These are phyloP conservation scores for Lasioglossum morio DNA, from an alignment of 2,888 invertebrate genomes.

Conservation along the genomic window DNA sequence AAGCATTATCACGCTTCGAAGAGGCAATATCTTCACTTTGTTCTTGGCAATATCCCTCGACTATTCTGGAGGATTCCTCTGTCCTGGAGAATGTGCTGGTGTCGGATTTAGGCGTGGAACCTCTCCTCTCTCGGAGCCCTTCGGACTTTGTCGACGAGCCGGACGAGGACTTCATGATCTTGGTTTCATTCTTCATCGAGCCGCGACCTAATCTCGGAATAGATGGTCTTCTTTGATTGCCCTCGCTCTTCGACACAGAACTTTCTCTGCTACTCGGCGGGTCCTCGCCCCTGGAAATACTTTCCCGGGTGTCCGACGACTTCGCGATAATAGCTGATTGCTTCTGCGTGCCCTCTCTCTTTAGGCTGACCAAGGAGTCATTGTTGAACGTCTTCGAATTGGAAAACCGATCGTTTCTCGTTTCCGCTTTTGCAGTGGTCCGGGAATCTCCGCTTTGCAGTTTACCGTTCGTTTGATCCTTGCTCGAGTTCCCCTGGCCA, in stretches of 20 bases:
- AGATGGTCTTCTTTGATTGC: constrained; percentile 69
- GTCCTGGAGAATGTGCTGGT: constrained; percentile 59
- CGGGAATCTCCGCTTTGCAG: constrained; percentile 45
- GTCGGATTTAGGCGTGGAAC: constrained; percentile 67
- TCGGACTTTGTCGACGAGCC: constrained; percentile 58
- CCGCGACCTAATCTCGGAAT: constrained; percentile 66
- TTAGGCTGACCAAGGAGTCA: constrained; percentile 21
- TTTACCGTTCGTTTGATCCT: constrained; percentile 55
- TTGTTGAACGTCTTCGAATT: constrained; percentile 42
- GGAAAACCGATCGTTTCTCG: constrained; percentile 20
- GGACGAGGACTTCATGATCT: constrained; percentile 60
- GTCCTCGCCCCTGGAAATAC: constrained; percentile 38
- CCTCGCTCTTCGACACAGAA: constrained; percentile 65
- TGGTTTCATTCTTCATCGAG: constrained; percentile 69
- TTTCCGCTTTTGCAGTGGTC: constrained; percentile 34
- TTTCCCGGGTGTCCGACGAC: constrained; percentile 39
- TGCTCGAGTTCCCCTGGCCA: constrained; percentile 43
- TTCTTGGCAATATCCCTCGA: constrained; percentile 67
- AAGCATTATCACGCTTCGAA: constrained; percentile 64
- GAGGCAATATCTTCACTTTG: constrained; percentile 59
- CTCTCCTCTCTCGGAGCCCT: constrained; percentile 58
- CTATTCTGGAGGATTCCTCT: constrained; percentile 66
- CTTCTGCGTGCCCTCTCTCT: constrained; percentile 35
- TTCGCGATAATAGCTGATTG: constrained; percentile 19
- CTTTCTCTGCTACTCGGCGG: constrained; percentile 45